These are phyloP conservation scores for Olivierus martensii DNA, from an alignment of 1,140 invertebrate genomes.

Conservation along the genomic window DNA sequence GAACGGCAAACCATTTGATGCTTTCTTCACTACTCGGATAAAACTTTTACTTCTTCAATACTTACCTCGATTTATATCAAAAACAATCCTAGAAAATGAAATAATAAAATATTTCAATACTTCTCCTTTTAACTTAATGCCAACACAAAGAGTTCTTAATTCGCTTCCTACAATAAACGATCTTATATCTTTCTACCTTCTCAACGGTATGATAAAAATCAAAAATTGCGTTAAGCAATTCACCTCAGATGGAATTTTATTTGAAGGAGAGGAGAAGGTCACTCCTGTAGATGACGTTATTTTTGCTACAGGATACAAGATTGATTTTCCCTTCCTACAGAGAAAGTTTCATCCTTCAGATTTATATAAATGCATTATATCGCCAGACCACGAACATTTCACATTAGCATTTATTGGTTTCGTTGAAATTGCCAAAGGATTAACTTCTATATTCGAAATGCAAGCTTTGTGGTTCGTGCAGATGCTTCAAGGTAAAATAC, in stretches of 20 bases:
- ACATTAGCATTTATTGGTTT: slow-evolving; percentile 38
- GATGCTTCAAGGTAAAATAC: slow-evolving; percentile 18
- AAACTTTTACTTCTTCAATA: slow-evolving; percentile 1
- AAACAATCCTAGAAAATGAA: slow-evolving; percentile 3
- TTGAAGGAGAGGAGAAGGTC: slow-evolving; percentile 19
- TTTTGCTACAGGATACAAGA: slow-evolving; percentile 21
- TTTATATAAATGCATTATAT: slow-evolving; percentile 35
- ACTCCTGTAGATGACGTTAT: slow-evolving; percentile 3
- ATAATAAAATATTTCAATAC: slow-evolving; percentile 30
- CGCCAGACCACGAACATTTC: slow-evolving; percentile 22
- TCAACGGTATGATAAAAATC: slow-evolving; percentile 27
- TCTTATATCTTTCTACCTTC: slow-evolving; percentile 33
- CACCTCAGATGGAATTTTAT: slow-evolving; percentile 25
- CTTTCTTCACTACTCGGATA: slow-evolving; percentile 5
- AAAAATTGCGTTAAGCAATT: slow-evolving; percentile 29
- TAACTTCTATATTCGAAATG: slow-evolving; percentile 38
- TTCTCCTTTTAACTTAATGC: slow-evolving; percentile 31
- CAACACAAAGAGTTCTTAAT: slow-evolving; percentile 28
- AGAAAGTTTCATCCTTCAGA: slow-evolving; percentile 16
- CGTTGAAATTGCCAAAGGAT: slow-evolving; percentile 36
- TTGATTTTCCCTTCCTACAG: slow-evolving; percentile 14
- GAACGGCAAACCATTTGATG: slow-evolving; percentile 25
- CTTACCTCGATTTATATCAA: slow-evolving; percentile 1
- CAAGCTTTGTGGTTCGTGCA: slow-evolving; percentile 20
- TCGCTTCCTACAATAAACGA: slow-evolving; percentile 40